A percentile compares a stretch with the other conserved stretches of the same genome.
phyloP scores from a whole-genome alignment of 2,113 vertebrate genomes.

The Pyxicephalus adspersus region DNA sequence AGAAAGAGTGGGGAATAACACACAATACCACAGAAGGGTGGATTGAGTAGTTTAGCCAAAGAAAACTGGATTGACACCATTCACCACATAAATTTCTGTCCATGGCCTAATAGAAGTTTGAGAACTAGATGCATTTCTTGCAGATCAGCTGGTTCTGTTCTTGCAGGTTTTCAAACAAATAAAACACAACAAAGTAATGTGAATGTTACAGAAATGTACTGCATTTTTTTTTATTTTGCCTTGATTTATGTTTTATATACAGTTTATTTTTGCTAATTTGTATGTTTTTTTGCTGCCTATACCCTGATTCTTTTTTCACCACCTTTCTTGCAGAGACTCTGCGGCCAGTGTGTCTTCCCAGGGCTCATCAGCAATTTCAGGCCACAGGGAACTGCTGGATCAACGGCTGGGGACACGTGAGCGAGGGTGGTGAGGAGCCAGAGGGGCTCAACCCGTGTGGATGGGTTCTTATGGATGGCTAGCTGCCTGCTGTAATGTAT shows the following conservation, averaged over 20 bases:
- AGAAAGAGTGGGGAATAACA: no score
- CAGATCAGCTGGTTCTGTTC: no score
- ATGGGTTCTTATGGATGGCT: neutral
- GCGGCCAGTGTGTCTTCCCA: slow-evolving; percentile 74
- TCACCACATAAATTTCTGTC: no score
- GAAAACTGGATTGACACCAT: no score
- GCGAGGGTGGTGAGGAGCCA: slow-evolving; percentile 67
- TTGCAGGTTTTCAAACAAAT: no score
- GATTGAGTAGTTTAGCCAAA: no score
- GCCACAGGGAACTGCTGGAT: slow-evolving; percentile 71
- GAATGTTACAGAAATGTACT: neutral
- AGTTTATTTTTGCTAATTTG: neutral
- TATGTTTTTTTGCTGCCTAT: neutral
- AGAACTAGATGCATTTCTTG: no score
- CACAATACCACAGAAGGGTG: no score
- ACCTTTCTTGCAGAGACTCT: slow-evolving; percentile 62
- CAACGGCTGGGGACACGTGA: slow-evolving; percentile 74
- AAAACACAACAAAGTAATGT: neutral
- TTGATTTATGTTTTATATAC: no score
- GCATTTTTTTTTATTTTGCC: neutral
- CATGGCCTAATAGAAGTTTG: no score
- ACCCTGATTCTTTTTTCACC: neutral
- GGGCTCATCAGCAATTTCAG: slow-evolving; percentile 64
- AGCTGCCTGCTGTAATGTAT: no score
- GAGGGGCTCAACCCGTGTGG: neutral